phyloP scores from a whole-genome alignment of 2,888 invertebrate species.

The Amphipyra tragopoginis region DNA sequence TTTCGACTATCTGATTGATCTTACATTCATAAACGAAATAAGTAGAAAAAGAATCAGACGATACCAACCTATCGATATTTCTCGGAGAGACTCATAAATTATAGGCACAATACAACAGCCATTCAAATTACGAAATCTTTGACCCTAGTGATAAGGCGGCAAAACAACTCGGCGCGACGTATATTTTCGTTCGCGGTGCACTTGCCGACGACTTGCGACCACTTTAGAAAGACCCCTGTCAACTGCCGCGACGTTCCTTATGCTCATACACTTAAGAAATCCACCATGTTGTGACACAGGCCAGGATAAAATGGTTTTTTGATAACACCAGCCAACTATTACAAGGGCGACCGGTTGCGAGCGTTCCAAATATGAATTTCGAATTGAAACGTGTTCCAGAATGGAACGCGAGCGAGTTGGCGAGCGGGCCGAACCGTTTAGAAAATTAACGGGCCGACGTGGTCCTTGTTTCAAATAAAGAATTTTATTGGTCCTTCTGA shows the following conservation, averaged over 20 bases:
- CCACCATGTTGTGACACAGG: slow-evolving; percentile 69
- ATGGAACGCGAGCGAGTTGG: slow-evolving; percentile 71
- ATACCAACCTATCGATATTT: slow-evolving; percentile 9
- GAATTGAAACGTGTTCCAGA: slow-evolving; percentile 85
- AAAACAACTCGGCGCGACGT: slow-evolving; percentile 88
- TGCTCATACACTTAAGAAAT: slow-evolving; percentile 57
- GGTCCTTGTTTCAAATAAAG: slow-evolving; percentile 31
- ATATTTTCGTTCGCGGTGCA: slow-evolving; percentile 90
- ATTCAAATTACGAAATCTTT: slow-evolving; percentile 68
- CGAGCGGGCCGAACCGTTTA: slow-evolving; percentile 58
- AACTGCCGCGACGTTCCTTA: slow-evolving; percentile 68
- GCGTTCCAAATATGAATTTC: slow-evolving; percentile 87
- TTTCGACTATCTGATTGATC: too few species aligned
- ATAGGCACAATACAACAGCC: slow-evolving; percentile 46
- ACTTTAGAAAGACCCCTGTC: slow-evolving; percentile 75
- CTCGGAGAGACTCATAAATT: slow-evolving; percentile 31
- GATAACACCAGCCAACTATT: slow-evolving; percentile 90
- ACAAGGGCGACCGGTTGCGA: slow-evolving; percentile 89
- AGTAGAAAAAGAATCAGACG: too few species aligned
- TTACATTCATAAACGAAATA: too few species aligned
- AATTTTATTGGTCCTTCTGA: slow-evolving; percentile 20
- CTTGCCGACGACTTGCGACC: slow-evolving; percentile 85
- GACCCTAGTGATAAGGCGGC: slow-evolving; percentile 87
- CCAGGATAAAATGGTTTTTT: slow-evolving; percentile 73
- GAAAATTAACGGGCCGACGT: slow-evolving; percentile 58